A percentile compares a stretch with the other conserved stretches of the same genome.
Conservation (phyloP, 2,797 vertebrate genomes). For the Liasis olivaceus region DNA sequence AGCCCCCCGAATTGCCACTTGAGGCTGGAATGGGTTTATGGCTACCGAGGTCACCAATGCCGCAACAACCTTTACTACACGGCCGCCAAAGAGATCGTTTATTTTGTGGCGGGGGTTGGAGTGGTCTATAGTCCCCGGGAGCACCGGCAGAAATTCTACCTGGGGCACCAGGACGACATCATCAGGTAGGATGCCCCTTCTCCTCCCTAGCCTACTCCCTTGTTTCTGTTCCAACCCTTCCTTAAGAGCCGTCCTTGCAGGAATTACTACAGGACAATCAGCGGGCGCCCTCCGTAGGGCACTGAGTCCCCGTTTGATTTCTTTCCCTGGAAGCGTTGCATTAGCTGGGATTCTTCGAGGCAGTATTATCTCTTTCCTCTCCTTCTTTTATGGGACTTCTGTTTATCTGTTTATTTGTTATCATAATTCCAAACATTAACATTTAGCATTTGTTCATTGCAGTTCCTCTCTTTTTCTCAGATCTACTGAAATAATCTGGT, state of each 20-base stretch:
- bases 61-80: slow-evolving; percentile 99
- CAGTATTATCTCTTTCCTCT: neutral
- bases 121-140: slow-evolving; percentile 98
- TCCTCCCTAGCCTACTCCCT: too few relatives aligned
- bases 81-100: slow-evolving; percentile 96
- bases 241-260: neutral
- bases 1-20: slow-evolving; percentile 97
- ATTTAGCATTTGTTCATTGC: neutral
- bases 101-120: slow-evolving; percentile 97
- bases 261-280: neutral
- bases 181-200: slow-evolving; percentile 84
- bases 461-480: neutral
- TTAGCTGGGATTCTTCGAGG: neutral
- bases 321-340: neutral
- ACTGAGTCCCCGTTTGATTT: slow-evolving; percentile 1
- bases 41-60: slow-evolving; percentile 98
- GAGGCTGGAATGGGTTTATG: slow-evolving; percentile 98
- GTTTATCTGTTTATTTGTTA: neutral
- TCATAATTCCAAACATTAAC: neutral
- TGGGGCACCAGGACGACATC: slow-evolving; percentile 99
- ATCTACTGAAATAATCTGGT: neutral
- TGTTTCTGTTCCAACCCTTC: neutral
- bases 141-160: slow-evolving; percentile 99
- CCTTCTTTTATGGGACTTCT: neutral
- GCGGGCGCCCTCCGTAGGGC: slow-evolving; percentile 11